Conservation (phyloP, 2,113 vertebrate species). For the Dicaeum eximium region DNA sequence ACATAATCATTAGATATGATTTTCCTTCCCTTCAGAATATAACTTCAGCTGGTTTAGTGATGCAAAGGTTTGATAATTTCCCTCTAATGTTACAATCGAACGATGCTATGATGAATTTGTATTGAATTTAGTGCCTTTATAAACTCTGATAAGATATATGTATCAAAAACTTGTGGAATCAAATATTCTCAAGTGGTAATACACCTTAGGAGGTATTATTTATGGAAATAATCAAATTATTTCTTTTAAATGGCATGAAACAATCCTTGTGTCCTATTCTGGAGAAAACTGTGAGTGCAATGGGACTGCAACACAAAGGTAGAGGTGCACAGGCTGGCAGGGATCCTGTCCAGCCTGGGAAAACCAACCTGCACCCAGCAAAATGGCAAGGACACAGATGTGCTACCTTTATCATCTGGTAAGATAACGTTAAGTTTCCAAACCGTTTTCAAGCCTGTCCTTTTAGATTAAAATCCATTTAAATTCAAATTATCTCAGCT, state of each 20-base stretch:
- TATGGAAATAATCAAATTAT: background rate
- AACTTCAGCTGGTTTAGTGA: conserved; percentile 5
- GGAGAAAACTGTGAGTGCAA: background rate
- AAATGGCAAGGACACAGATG: background rate
- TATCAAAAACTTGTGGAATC: background rate
- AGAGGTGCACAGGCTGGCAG: background rate
- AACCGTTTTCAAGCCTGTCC: background rate
- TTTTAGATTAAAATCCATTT: background rate
- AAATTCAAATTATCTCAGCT: background rate
- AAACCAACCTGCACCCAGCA: background rate
- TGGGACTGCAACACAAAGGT: background rate
- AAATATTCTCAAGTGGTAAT: background rate
- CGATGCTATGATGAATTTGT: background rate
- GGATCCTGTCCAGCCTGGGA: background rate
- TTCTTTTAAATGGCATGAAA: background rate
- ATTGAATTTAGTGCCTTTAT: background rate
- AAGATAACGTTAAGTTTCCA: background rate
- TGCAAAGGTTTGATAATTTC: background rate
- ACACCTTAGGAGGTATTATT: background rate
- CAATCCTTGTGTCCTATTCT: background rate
- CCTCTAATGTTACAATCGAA: conserved; percentile 7
- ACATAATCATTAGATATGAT: conserved; percentile 3
- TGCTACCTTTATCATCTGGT: background rate
- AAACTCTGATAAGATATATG: background rate
- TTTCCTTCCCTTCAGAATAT: background rate